Base-by-base conservation (phyloP, 2,797 vertebrate genomes). In the Rhynchotus rufescens region DNA sequence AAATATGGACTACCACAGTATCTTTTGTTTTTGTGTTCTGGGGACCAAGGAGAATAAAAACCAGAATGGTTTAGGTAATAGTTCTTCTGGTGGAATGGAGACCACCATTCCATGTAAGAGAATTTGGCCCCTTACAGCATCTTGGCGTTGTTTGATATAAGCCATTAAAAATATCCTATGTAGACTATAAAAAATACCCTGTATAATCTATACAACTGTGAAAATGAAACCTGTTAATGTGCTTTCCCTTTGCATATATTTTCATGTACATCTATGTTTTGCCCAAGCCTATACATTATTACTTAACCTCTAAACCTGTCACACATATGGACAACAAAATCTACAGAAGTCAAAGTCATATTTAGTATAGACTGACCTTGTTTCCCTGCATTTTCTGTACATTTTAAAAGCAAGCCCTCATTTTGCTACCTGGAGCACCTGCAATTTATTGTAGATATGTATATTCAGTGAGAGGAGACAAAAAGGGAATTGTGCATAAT, bases 321-420 rank as follows among this genome's bases (percentile, higher is more conserved):
- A 96, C 79, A 86, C 96, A 92, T 78, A 94, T 20, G 90, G 86
- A 91, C 74, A 94, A 96, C 92, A 96, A 97, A 97, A 96, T 67
- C 88, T 86, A 91, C 76, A 94, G 88, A 88, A 80, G 74, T 84
- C 93, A 95, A 82, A 93, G 52, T 61, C 69, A 88, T 93, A 89
- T 95, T 96, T 95, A 73, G 72, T 57, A 86, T 92, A 83, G 62
- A 84, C 77, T 90, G 72, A 47, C 79, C 89, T 92, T 76, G 15
- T 92, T 95, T 94, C 79, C 25, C 52, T 84, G 77, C 91, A 82
- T 92, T 95, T 93, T 90, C 89, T 89, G 49, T 81, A 17, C 32
- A 79, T 89, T 79, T 81, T 72, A 49, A 91, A 81, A 81, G 71
- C 32, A 86, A 87, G 52, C 19, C 65, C 72, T 78, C 90, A 6